Evolutionary conservation across 2,113 vertebrate species (phyloP).

Genomic region (Heliornis fulica): DNA sequence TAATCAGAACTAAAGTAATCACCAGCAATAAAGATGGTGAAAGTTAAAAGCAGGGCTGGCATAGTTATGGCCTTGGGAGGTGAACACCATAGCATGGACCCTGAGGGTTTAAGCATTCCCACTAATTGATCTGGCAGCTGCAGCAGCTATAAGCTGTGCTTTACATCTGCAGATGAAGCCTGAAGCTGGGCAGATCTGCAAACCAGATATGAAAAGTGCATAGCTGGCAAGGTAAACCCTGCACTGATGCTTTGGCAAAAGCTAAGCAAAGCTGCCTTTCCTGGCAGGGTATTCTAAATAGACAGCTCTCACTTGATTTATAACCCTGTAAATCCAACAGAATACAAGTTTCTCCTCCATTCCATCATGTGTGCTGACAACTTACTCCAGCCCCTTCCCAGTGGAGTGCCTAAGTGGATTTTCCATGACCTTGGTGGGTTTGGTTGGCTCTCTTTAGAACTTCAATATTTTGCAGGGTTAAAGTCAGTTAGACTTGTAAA

Average conservation of each 20-base stretch:
- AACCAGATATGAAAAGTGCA: not conserved
- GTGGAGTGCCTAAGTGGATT: not conserved
- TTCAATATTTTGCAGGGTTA: not conserved
- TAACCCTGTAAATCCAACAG: not conserved
- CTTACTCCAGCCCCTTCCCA: not conserved
- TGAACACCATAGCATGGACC: not conserved
- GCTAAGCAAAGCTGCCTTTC: not conserved
- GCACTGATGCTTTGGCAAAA: not conserved
- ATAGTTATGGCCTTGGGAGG: not conserved
- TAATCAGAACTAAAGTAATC: not conserved
- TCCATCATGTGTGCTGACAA: rapidly evolving
- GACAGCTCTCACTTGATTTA: not conserved
- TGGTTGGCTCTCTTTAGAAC: not conserved
- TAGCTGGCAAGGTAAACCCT: not conserved
- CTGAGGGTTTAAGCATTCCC: not conserved
- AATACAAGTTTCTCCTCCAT: not conserved
- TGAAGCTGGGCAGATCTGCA: not conserved
- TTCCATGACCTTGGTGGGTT: not conserved
- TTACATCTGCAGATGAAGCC: not conserved
- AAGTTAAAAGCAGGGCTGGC: not conserved
- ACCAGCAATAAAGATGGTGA: not conserved
- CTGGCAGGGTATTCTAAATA: not conserved
- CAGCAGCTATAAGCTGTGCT: not conserved
- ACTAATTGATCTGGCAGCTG: not conserved
- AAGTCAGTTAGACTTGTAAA: no score